Evolutionary conservation across 2,797 vertebrate genomes (phyloP).

Genomic region (Odontamblyopus rebecca): DNA sequence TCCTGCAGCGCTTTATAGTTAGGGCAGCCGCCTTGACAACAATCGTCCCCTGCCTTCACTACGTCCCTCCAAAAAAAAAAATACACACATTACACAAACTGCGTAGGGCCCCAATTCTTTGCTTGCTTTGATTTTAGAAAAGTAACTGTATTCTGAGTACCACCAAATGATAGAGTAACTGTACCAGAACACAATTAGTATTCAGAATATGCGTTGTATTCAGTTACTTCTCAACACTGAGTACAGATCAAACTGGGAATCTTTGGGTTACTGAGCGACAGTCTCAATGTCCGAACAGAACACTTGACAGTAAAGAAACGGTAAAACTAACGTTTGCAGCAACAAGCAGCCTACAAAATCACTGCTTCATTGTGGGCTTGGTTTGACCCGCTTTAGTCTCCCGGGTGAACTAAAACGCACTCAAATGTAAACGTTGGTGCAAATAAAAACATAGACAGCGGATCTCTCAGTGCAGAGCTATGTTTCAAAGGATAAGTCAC

Average conservation of each 20-base stretch:
- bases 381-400: constrained; percentile 5
- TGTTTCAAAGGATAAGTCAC: neutral
- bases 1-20: too few species aligned
- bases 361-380: neutral
- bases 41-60: too few species aligned
- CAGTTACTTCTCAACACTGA: too few species aligned
- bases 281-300: neutral
- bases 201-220: too few species aligned
- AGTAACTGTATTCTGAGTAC: too few species aligned
- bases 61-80: too few species aligned
- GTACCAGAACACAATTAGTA: too few species aligned
- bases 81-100: too few species aligned
- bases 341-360: neutral
- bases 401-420: neutral
- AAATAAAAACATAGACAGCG: neutral
- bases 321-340: neutral
- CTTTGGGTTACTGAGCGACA: neutral
- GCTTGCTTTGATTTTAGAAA: too few species aligned
- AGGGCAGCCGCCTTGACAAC: too few species aligned
- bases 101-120: too few species aligned
- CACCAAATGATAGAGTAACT: too few species aligned
- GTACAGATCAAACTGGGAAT: neutral
- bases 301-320: neutral
- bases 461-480: neutral
- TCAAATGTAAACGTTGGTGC: constrained; percentile 1